Conservation (phyloP, 2,113 vertebrate species). For the Pipa parva region DNA sequence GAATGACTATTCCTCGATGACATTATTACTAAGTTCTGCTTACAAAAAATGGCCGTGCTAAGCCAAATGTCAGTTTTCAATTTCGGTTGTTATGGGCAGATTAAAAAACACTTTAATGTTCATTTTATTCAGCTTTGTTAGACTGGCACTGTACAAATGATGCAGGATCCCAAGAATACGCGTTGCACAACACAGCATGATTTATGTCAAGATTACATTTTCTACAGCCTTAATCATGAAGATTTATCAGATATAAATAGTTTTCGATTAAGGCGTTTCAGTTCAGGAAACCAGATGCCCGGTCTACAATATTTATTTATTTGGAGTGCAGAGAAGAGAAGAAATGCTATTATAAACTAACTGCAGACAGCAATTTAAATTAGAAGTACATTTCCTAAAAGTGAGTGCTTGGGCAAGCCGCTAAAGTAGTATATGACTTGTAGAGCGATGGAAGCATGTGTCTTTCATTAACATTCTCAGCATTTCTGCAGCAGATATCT, state of each 20-base stretch:
- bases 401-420: neutral
- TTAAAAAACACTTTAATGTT: no score
- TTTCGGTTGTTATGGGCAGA: no score
- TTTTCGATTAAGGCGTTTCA: neutral
- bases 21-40: no score
- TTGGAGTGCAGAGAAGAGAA: neutral
- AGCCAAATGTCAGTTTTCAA: no score
- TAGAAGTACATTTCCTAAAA: neutral
- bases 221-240: neutral
- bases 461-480: neutral
- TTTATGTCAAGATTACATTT: neutral
- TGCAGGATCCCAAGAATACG: neutral
- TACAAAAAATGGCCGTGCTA: no score
- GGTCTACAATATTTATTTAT: neutral
- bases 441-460: neutral
- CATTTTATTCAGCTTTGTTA: no score
- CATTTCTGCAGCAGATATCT: slow-evolving; percentile 10
- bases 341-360: neutral
- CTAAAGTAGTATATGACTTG: neutral
- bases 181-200: neutral
- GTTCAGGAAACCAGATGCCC: neutral
- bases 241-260: neutral
- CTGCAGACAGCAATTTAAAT: slow-evolving; percentile 2
- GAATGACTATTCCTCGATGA: no score
- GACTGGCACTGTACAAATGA: neutral